These are phyloP conservation scores for Cosmia trapezina DNA, from an alignment of 2,888 invertebrate species.

Conservation along the genomic window DNA sequence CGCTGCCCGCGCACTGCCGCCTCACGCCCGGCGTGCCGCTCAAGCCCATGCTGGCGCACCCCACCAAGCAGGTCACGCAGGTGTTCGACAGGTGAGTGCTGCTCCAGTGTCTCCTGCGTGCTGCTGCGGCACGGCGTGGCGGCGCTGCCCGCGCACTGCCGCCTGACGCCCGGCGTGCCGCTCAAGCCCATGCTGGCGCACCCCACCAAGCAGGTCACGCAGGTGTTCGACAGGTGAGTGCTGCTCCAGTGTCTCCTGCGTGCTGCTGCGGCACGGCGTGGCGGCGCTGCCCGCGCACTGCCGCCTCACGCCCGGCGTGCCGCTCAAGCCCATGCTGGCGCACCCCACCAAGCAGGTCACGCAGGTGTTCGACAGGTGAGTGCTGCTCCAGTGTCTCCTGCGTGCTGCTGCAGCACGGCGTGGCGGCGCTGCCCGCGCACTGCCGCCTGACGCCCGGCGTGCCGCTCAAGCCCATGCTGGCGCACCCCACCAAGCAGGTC, in stretches of 20 bases:
- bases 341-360: constrained; percentile 98
- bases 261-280: constrained; percentile 94
- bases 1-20: constrained; percentile 94
- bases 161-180: constrained; percentile 97
- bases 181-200: constrained; percentile 99
- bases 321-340: constrained; percentile 99
- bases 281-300: constrained; percentile 94
- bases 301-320: constrained; percentile 97
- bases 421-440: constrained; percentile 93
- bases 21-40: constrained; percentile 98
- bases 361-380: constrained; percentile 91
- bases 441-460: constrained; percentile 97
- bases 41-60: constrained; percentile 99
- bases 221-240: constrained; percentile 89
- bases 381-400: too few species aligned
- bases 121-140: constrained; percentile 94
- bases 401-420: constrained; percentile 94
- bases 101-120: constrained; percentile 73
- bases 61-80: constrained; percentile 98
- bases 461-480: constrained; percentile 99
- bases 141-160: constrained; percentile 94
- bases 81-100: constrained; percentile 85
- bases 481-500: constrained; percentile 98
- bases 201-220: constrained; percentile 98
- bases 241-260: constrained; percentile 69